Conservation (phyloP, 2,113 vertebrate genomes). For the Pygoscelis adeliae region DNA sequence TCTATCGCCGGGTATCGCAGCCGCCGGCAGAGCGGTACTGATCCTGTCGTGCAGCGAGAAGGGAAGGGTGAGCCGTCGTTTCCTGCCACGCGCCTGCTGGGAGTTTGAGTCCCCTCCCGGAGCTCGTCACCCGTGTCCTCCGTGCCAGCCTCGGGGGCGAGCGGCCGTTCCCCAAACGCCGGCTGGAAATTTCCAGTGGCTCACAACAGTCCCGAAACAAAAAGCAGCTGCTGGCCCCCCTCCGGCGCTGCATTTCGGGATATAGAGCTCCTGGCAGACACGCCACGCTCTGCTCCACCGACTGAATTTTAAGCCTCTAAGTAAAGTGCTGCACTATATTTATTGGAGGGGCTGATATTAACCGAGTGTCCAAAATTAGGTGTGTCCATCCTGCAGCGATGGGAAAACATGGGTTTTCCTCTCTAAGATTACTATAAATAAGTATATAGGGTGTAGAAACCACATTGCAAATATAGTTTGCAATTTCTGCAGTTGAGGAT, state of each 20-base stretch:
- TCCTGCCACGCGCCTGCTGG: constrained; percentile 37
- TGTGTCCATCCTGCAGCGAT: not conserved
- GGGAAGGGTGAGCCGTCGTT: not conserved
- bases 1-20: not conserved
- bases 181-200: constrained; percentile 25
- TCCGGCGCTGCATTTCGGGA: not conserved
- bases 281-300: not conserved
- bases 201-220: not conserved
- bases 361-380: not conserved
- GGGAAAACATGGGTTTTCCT: not conserved
- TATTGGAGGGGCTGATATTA: not conserved
- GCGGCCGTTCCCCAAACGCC: not conserved
- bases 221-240: not conserved
- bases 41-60: not conserved
- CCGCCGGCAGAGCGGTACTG: not conserved
- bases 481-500: not conserved
- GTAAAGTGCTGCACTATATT: not conserved
- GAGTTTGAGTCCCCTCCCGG: constrained; percentile 25
- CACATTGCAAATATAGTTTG: not conserved
- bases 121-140: not conserved
- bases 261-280: not conserved
- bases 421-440: not conserved
- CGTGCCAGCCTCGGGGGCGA: not conserved
- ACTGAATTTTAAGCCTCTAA: not conserved
- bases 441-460: not conserved